phyloP scores from a whole-genome alignment of 2,797 vertebrate species.

The Rhyacichthys aspro region DNA sequence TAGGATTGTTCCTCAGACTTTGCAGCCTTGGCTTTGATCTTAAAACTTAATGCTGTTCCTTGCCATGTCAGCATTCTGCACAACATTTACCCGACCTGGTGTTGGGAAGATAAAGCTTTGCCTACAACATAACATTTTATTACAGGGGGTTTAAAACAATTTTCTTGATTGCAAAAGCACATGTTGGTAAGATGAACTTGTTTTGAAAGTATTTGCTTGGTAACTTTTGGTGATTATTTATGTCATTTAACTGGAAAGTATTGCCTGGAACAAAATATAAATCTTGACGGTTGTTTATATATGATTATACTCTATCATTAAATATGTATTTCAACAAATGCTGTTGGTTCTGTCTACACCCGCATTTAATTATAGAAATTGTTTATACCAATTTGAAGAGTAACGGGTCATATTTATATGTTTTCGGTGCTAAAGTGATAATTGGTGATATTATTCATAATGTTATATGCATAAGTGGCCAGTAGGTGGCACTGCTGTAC shows the following conservation, averaged over 20 bases:
- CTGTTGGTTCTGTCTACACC: slow-evolving; percentile 20
- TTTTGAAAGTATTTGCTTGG: slow-evolving; percentile 70
- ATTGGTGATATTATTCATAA: no score
- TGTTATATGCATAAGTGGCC: no score
- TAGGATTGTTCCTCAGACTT: slow-evolving; percentile 82
- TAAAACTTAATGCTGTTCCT: slow-evolving; percentile 62
- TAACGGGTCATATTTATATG: no score
- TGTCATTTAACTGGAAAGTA: slow-evolving; percentile 73
- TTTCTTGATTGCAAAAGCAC: slow-evolving; percentile 64
- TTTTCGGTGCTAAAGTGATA: no score
- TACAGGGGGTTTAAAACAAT: slow-evolving; percentile 62
- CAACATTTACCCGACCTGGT: slow-evolving; percentile 74
- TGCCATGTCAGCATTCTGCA: slow-evolving; percentile 71
- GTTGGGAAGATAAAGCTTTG: slow-evolving; percentile 74
- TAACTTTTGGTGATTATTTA: slow-evolving; percentile 67
- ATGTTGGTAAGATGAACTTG: slow-evolving; percentile 59
- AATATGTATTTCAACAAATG: slow-evolving; percentile 74
- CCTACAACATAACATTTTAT: slow-evolving; percentile 69
- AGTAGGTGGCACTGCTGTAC: not conserved
- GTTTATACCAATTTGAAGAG: no score
- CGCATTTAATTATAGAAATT: not conserved
- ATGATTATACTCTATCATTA: slow-evolving; percentile 77
- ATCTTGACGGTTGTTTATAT: slow-evolving; percentile 78
- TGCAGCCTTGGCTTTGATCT: slow-evolving; percentile 78
- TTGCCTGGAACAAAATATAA: slow-evolving; percentile 75